A percentile compares a stretch with the other conserved stretches of the same genome.
Evolutionary conservation across 2,888 invertebrate genomes (phyloP).

Genomic region (Anorthoa munda): DNA sequence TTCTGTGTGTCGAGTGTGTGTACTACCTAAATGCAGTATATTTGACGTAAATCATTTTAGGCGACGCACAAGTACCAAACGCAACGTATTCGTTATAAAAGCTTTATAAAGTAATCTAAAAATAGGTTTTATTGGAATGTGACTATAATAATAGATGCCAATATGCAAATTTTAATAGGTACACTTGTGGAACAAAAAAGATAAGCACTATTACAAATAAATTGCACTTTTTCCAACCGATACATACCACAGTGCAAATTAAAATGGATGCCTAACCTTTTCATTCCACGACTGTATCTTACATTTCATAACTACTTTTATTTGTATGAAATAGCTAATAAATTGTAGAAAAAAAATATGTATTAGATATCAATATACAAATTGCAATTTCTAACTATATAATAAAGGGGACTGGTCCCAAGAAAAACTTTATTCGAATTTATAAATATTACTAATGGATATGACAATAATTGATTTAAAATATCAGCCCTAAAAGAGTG

Average conservation of each 20-base stretch:
- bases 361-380: slow-evolving; percentile 35
- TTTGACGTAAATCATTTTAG: slow-evolving; percentile 36
- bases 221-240: not conserved
- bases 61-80: slow-evolving; percentile 68
- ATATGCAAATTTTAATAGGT: slow-evolving; percentile 48
- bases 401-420: slow-evolving; percentile 47
- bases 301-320: slow-evolving; percentile 32
- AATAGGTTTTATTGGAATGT: slow-evolving; percentile 77
- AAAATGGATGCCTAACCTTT: not conserved
- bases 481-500: not conserved
- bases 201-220: not conserved
- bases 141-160: slow-evolving; percentile 65
- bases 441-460: slow-evolving; percentile 19
- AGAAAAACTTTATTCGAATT: slow-evolving; percentile 40
- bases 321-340: slow-evolving; percentile 17
- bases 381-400: slow-evolving; percentile 5
- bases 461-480: slow-evolving; percentile 15
- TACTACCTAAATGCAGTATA: slow-evolving; percentile 18
- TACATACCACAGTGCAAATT: not conserved
- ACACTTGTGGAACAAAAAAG: not conserved
- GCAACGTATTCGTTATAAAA: slow-evolving; percentile 54
- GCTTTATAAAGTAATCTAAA: slow-evolving; percentile 69
- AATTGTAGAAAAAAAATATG: slow-evolving; percentile 24
- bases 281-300: slow-evolving; percentile 14
- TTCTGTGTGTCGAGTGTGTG: slow-evolving; percentile 31